These are phyloP conservation scores for Caenorhabditis panamensis DNA, from an alignment of 2,888 invertebrate species.

Conservation along the genomic window DNA sequence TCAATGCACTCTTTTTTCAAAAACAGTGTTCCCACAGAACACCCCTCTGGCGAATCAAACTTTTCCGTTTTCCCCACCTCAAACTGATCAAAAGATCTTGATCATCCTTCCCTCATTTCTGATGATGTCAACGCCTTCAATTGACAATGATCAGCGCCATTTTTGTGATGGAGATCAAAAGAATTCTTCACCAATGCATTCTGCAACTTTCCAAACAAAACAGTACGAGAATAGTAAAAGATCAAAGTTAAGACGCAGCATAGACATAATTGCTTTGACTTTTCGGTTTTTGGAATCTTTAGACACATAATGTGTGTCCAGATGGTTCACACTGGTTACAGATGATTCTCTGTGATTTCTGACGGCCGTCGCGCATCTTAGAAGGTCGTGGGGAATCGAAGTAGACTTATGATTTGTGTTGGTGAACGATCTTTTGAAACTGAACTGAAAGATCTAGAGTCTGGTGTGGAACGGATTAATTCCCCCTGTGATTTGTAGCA, in stretches of 20 bases:
- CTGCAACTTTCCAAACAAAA: neutral
- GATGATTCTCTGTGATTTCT: neutral
- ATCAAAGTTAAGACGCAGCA: neutral
- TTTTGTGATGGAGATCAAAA: neutral
- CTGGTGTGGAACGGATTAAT: neutral
- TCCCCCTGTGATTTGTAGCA: neutral
- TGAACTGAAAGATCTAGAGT: neutral
- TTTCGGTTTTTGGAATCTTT: neutral
- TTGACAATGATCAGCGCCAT: slow-evolving; percentile 16
- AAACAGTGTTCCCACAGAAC: no score
- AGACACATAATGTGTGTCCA: slow-evolving; percentile 2
- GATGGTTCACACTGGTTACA: neutral
- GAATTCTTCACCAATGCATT: neutral
- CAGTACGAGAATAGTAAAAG: slow-evolving; percentile 14
- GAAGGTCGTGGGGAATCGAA: neutral
- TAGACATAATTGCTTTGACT: slow-evolving; percentile 1
- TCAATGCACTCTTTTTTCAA: no score
- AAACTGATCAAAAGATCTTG: no score
- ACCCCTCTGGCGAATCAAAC: no score
- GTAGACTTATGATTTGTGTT: slow-evolving; percentile 5
- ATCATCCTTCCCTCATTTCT: no score
- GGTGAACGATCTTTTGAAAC: neutral
- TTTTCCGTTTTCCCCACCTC: no score
- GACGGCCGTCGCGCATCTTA: neutral
- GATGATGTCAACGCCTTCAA: neutral